These are phyloP conservation scores for Oophaga pumilio DNA, from an alignment of 2,113 vertebrate genomes.

Conservation along the genomic window DNA sequence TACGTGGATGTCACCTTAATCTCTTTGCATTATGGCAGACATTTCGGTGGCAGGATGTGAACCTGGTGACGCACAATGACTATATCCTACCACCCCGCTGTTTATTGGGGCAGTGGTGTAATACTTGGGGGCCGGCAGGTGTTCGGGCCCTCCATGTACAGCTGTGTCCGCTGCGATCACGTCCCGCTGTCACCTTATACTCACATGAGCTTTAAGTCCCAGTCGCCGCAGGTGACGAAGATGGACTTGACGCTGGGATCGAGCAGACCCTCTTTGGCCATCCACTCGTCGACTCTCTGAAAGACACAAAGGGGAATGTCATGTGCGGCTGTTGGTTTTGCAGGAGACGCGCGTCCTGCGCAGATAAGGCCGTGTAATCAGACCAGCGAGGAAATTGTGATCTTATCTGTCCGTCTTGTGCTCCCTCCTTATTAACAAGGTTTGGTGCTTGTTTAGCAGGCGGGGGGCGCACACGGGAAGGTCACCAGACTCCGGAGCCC, in stretches of 20 bases:
- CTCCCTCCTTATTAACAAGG: constrained; percentile 60
- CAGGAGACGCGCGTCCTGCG: constrained; percentile 68
- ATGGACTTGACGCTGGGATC: constrained; percentile 84
- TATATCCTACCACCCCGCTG: too few species aligned
- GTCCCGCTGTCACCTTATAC: constrained; percentile 64
- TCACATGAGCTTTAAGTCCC: constrained; percentile 88
- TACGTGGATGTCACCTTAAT: too few species aligned
- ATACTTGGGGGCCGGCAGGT: too few species aligned
- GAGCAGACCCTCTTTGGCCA: constrained; percentile 83
- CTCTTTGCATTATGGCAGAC: too few species aligned
- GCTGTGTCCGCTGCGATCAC: background rate
- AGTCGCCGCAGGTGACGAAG: constrained; percentile 87
- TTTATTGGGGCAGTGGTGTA: too few species aligned
- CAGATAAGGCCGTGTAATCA: constrained; percentile 75
- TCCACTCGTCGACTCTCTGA: constrained; percentile 85
- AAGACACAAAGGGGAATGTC: constrained; percentile 65
- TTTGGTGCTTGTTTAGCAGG: constrained; percentile 34
- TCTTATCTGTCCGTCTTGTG: constrained; percentile 65
- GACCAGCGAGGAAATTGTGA: constrained; percentile 72
- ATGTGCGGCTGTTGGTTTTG: constrained; percentile 67
- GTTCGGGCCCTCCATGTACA: too few species aligned
- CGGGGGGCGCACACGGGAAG: constrained; percentile 13
- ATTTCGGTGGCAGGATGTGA: too few species aligned
- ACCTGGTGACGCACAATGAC: too few species aligned
- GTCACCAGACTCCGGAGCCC: constrained; percentile 36